Conservation (phyloP, 1,140 invertebrate species). For the Potamilus streckersoni region DNA sequence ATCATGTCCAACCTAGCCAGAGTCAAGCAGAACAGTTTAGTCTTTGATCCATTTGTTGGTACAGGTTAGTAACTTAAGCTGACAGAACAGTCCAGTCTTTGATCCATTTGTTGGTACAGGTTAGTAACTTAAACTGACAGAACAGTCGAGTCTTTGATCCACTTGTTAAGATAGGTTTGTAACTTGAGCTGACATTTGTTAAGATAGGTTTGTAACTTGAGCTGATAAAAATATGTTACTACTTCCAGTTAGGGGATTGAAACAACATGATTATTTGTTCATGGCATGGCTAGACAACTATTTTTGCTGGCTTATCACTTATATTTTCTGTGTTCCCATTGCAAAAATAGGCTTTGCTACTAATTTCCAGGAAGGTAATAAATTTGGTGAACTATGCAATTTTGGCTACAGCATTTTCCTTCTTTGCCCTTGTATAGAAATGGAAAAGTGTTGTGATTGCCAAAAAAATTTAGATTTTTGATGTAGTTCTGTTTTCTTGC, state of each 20-base stretch:
- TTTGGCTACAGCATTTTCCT: no score
- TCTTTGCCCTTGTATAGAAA: no score
- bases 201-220: conserved; percentile 77
- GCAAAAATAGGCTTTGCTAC: no score
- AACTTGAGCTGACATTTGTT: conserved; percentile 76
- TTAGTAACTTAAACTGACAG: conserved; percentile 51
- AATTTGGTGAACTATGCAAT: no score
- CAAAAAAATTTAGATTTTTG: no score
- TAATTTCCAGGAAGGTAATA: no score
- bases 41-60: conserved; percentile 96
- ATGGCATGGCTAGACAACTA: no score
- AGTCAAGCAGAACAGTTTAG: conserved; percentile 79
- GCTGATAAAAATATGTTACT: not conserved
- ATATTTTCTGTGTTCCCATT: no score
- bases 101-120: conserved; percentile 97
- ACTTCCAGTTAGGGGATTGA: not conserved
- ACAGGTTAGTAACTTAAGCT: conserved; percentile 73
- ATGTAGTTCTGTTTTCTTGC: no score
- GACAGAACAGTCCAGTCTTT: conserved; percentile 79
- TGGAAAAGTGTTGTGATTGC: no score
- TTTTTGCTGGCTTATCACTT: no score
- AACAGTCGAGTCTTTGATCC: conserved; percentile 89
- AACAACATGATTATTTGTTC: no score
- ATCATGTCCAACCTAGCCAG: conserved; percentile 94
- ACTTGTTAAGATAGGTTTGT: conserved; percentile 89